phyloP scores from a whole-genome alignment of 2,113 vertebrate genomes.

The Cavia aperea region DNA sequence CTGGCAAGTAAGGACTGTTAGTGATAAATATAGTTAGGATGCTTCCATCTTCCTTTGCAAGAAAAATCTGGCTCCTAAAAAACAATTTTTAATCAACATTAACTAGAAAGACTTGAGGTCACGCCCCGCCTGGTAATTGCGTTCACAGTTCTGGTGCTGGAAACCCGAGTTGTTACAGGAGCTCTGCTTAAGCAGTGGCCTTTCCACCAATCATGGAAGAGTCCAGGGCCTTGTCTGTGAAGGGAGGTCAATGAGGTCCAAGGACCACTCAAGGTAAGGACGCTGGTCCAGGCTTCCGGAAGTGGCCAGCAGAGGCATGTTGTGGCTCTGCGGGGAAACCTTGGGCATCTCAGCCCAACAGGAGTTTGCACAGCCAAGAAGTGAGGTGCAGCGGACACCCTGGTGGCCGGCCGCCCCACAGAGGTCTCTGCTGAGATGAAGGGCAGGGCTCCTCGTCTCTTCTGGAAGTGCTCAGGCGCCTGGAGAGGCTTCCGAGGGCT shows the following conservation, averaged over 20 bases:
- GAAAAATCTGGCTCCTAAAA: constrained; percentile 58
- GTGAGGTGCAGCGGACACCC: not conserved
- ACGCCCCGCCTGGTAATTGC: constrained; percentile 17
- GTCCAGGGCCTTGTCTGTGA: not conserved
- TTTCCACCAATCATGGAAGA: not conserved
- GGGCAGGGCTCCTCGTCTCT: not conserved
- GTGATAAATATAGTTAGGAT: constrained; percentile 66
- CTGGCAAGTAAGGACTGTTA: constrained; percentile 71
- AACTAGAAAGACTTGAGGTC: constrained; percentile 61
- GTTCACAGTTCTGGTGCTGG: not conserved
- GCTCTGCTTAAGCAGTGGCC: not conserved
- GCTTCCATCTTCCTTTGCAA: constrained; percentile 60
- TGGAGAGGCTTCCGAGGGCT: not conserved
- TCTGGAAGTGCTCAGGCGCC: not conserved
- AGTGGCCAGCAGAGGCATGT: not conserved
- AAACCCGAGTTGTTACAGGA: not conserved
- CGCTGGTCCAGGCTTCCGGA: not conserved
- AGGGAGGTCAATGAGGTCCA: not conserved
- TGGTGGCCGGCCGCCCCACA: not conserved
- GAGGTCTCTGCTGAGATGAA: not conserved
- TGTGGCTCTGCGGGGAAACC: not conserved
- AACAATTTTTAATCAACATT: constrained; percentile 66
- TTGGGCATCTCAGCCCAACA: not conserved
- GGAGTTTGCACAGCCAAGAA: not conserved
- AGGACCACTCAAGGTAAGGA: not conserved